Conservation (phyloP, 2,797 vertebrate species). For the Poecilia picta region DNA sequence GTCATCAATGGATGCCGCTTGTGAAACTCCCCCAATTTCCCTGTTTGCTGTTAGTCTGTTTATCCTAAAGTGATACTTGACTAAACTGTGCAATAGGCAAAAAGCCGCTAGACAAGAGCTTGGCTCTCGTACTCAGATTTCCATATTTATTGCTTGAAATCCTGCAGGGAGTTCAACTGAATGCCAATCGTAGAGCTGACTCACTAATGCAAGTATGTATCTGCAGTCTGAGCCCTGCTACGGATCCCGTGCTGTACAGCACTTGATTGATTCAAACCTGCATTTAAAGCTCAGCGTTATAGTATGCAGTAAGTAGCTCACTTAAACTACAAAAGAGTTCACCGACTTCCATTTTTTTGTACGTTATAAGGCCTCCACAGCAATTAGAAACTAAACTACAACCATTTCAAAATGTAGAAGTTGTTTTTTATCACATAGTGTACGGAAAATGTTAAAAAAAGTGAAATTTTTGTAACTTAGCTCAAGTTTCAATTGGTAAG, state of each 20-base stretch:
- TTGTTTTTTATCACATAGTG: not conserved
- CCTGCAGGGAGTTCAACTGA: slow-evolving; percentile 80
- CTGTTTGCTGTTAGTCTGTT: slow-evolving; percentile 76
- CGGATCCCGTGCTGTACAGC: slow-evolving; percentile 32
- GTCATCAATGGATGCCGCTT: slow-evolving; percentile 59
- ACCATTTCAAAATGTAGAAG: not conserved
- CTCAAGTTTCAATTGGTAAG: not conserved
- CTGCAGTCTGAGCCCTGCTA: slow-evolving; percentile 44
- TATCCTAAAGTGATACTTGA: slow-evolving; percentile 78
- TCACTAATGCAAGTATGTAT: slow-evolving; percentile 71
- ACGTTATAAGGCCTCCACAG: not conserved
- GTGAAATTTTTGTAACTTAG: not conserved
- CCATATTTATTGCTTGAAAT: slow-evolving; percentile 85
- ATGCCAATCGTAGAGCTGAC: slow-evolving; percentile 78
- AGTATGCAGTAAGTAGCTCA: slow-evolving; percentile 17
- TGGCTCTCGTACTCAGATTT: slow-evolving; percentile 80
- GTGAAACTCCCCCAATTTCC: slow-evolving; percentile 59
- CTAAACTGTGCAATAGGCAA: slow-evolving; percentile 77
- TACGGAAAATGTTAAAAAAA: not conserved
- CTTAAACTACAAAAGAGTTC: slow-evolving; percentile 7
- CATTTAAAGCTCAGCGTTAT: slow-evolving; percentile 47
- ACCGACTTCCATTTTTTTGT: slow-evolving; percentile 1
- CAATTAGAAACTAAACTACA: not conserved
- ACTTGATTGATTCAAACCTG: slow-evolving; percentile 61
- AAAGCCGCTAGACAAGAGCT: slow-evolving; percentile 72